Percentiles rank a stretch among this genome's conserved stretches.
Evolutionary conservation across 2,797 vertebrate species (phyloP).

Genomic region (Rhinoraja longicauda): DNA sequence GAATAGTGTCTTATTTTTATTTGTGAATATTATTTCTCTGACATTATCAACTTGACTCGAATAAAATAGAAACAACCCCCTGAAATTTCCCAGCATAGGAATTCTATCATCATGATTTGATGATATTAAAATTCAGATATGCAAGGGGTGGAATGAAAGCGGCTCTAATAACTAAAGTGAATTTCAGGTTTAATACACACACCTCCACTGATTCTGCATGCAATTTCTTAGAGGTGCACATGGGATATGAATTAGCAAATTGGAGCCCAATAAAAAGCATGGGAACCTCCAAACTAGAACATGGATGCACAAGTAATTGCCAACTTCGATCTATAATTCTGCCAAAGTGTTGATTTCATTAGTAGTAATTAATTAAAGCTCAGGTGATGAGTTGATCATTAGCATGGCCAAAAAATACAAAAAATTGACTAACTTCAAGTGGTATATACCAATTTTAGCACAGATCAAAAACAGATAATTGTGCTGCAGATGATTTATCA

Average conservation of each 20-base stretch:
- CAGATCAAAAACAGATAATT: neutral
- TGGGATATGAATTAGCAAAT: neutral
- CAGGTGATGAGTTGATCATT: neutral
- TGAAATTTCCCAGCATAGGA: neutral
- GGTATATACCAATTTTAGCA: neutral
- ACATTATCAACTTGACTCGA: neutral
- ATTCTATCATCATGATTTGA: neutral
- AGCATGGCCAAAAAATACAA: neutral
- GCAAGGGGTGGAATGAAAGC: neutral
- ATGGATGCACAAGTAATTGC: neutral
- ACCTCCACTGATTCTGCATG: neutral
- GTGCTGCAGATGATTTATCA: neutral
- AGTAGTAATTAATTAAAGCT: neutral
- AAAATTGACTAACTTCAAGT: neutral
- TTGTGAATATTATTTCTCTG: neutral
- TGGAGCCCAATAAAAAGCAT: neutral
- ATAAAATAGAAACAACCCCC: neutral
- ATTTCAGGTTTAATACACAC: neutral
- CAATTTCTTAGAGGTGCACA: neutral
- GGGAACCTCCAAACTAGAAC: neutral
- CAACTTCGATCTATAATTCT: neutral
- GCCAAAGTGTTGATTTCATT: neutral
- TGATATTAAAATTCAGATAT: neutral
- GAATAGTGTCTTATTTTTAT: neutral
- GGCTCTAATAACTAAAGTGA: neutral